Conservation (phyloP, 2,113 vertebrate genomes). For the Mustelus asterias region DNA sequence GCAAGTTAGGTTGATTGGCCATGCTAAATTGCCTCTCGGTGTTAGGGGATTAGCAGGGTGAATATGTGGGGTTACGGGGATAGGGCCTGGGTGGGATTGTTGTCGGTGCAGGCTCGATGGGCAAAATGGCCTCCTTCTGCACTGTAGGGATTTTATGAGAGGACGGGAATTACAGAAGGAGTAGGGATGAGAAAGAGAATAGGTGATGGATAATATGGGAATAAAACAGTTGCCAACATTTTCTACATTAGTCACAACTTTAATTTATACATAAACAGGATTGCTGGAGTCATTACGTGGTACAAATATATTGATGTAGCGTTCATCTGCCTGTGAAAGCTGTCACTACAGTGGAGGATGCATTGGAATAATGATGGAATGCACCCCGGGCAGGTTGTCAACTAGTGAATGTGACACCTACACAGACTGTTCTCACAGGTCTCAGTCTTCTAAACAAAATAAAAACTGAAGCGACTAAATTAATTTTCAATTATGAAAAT, state of each 20-base stretch:
- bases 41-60: too few species aligned
- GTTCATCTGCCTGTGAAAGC: slow-evolving; percentile 19
- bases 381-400: background rate
- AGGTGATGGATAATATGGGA: background rate
- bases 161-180: background rate
- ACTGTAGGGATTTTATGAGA: background rate
- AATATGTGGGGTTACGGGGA: too few species aligned
- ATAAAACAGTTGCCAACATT: background rate
- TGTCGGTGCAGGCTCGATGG: too few species aligned
- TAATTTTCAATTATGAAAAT: slow-evolving; percentile 35
- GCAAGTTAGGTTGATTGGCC: too few species aligned
- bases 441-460: background rate
- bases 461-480: background rate
- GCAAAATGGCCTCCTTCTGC: too few species aligned
- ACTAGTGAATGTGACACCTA: background rate
- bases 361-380: slow-evolving; percentile 2
- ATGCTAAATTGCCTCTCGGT: too few species aligned
- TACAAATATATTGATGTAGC: background rate
- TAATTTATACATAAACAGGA: slow-evolving; percentile 20
- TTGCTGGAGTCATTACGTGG: background rate
- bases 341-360: background rate
- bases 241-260: background rate
- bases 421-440: background rate
- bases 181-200: background rate
- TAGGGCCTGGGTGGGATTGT: too few species aligned